Evolutionary conservation across 2,888 invertebrate species (phyloP), one percentile per base, ranked within the genome.

Genomic region (Lasioglossum oenotherae): DNA sequence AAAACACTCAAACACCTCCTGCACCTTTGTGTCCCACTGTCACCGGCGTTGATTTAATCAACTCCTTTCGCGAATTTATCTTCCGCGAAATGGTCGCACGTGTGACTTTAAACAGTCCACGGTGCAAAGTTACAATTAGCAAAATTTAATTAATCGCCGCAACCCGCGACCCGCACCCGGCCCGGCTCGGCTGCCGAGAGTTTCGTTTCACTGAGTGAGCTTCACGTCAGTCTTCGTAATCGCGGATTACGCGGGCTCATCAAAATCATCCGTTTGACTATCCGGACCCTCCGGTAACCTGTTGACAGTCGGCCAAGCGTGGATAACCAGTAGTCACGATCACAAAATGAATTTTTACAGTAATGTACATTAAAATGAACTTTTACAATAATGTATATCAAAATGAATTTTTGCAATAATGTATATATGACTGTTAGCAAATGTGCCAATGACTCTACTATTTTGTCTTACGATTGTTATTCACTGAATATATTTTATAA

Each of bases 121-220:
- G 14, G 10, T 6, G 46, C 16, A 31, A 57, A 75, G 69, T 49
- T n/a, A 49, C 46, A 53, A 75, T 81, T 75, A 75, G 60, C n/a
- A 14, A 49, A 72, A 81, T 80, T 82, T 80, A 74, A 82, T 81
- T 75, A 83, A 83, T 81, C 46, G 53, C 4, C 57, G 71, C 44
- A n/a, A 53, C 53, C 23, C 49, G 19, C 19, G 49, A 31, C 1
- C 46, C 19, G 46, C 38, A 5, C 5, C 46, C 46, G 19, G 2
- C 19, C 46, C 46, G 16, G 14, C 12, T 10, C 57, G 4, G 27
- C 27, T 4, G 64, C 12, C 4, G 67, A 44, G 60, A 53, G 53
- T 75, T 75, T 35, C 72, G 38, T 71, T 57, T 38, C 69, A 38
- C 3, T 23, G 44, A n/a, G 71, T 23, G 44, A n/a, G 71, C 38